Conservation (phyloP, 1,140 invertebrate species). For the Megalopta genalis region DNA sequence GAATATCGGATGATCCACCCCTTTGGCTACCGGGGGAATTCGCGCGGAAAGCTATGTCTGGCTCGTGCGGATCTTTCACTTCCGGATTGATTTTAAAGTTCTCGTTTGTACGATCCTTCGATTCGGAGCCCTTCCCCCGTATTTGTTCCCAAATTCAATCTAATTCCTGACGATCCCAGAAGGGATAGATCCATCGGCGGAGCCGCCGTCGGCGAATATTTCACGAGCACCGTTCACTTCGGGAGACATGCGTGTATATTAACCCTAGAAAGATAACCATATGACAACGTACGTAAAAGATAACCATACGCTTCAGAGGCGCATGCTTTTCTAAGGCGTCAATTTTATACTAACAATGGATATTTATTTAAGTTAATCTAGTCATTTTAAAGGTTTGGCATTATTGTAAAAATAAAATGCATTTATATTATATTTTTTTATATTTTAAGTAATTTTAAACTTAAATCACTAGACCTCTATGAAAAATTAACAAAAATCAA, state of each 20-base stretch:
- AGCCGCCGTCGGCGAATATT: neutral
- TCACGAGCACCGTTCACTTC: neutral
- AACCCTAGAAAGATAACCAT: too few relatives aligned
- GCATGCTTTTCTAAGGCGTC: too few relatives aligned
- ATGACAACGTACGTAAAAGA: too few relatives aligned
- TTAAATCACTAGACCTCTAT: too few relatives aligned
- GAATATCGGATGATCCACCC: conserved; percentile 58
- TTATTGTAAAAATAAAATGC: too few relatives aligned
- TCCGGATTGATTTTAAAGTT: conserved; percentile 59
- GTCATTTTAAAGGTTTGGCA: too few relatives aligned
- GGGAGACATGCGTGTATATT: neutral
- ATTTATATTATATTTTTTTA: too few relatives aligned
- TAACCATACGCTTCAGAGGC: too few relatives aligned
- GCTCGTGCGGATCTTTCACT: conserved; percentile 44
- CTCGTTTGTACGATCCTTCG: conserved; percentile 43
- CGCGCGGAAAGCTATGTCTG: conserved; percentile 40
- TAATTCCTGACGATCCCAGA: conserved; percentile 3
- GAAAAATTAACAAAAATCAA: too few relatives aligned
- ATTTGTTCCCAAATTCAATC: conserved; percentile 52
- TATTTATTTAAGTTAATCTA: too few relatives aligned
- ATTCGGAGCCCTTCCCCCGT: conserved; percentile 26
- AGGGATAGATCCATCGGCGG: neutral
- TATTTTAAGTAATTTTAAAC: too few relatives aligned
- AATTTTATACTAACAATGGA: too few relatives aligned
- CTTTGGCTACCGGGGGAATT: conserved; percentile 31